phyloP scores from a whole-genome alignment of 2,888 invertebrate genomes.

The Griposia aprilina region DNA sequence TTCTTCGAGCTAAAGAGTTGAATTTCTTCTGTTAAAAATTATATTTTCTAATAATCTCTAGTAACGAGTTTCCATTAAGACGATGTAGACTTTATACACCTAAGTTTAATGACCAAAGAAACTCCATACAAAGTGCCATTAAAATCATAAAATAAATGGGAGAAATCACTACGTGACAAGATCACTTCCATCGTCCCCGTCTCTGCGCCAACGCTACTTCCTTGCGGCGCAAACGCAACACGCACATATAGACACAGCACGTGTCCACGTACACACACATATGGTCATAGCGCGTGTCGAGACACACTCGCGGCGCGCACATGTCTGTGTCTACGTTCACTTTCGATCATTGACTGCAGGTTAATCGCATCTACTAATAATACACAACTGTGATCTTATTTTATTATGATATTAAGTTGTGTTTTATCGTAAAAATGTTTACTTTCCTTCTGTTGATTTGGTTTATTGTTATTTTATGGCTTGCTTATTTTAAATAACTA shows the following conservation, averaged over 20 bases:
- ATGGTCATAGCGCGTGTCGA: constrained; percentile 55
- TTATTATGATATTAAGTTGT: constrained; percentile 49
- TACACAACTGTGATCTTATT: constrained; percentile 61
- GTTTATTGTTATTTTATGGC: constrained; percentile 19
- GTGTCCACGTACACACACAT: constrained; percentile 50
- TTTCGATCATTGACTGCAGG: constrained; percentile 79
- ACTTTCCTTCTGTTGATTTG: constrained; percentile 48
- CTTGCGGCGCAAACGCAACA: constrained; percentile 71
- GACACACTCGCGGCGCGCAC: constrained; percentile 41
- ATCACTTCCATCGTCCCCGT: constrained; percentile 68
- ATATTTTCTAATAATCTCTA: neutral
- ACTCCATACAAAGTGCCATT: constrained; percentile 1
- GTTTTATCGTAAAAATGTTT: constrained; percentile 31
- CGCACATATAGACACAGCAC: constrained; percentile 42
- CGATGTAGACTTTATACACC: neutral
- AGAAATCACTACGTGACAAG: constrained; percentile 59
- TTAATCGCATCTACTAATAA: constrained; percentile 66
- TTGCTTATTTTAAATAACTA: constrained; percentile 5
- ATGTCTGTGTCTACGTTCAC: constrained; percentile 79
- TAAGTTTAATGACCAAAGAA: neutral
- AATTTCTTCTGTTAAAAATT: neutral
- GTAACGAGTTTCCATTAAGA: neutral
- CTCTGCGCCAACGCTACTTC: constrained; percentile 71
- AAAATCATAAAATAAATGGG: constrained; percentile 33
- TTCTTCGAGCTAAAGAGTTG: neutral